phyloP scores from a whole-genome alignment of 2,797 vertebrate species.

The Cygnus olor region DNA sequence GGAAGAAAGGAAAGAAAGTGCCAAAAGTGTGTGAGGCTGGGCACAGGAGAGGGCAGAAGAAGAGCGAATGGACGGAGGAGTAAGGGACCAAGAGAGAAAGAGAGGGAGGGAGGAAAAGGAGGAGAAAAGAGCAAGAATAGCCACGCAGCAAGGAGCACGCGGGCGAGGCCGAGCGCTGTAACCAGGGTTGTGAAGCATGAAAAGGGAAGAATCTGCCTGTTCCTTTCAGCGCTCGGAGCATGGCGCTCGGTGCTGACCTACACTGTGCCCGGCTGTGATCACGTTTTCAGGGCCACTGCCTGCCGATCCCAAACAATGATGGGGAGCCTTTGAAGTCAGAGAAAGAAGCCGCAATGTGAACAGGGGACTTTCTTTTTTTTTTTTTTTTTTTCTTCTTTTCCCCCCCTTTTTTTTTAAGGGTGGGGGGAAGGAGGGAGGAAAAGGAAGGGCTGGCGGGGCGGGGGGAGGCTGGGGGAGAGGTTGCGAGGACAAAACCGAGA shows the following conservation, averaged over 20 bases:
- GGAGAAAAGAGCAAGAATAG: constrained; percentile 66
- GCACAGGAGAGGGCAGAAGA: not conserved
- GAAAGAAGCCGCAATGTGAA: constrained; percentile 86
- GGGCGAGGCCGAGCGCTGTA: constrained; percentile 77
- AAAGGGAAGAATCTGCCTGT: constrained; percentile 87
- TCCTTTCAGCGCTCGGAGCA: constrained; percentile 81
- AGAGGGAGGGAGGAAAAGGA: constrained; percentile 9
- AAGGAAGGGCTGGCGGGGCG: constrained; percentile 15
- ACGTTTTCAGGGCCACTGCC: constrained; percentile 92
- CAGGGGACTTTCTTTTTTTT: constrained; percentile 31
- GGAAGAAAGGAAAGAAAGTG: not conserved
- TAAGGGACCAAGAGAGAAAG: not conserved
- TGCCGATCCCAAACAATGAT: constrained; percentile 91
- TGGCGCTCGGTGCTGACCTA: constrained; percentile 93
- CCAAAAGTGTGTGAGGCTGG: not conserved
- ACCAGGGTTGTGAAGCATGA: constrained; percentile 85
- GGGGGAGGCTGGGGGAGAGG: constrained; percentile 65
- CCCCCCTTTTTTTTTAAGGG: not conserved
- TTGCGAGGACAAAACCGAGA: constrained; percentile 85
- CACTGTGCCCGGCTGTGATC: constrained; percentile 94
- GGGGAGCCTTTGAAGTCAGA: constrained; percentile 94
- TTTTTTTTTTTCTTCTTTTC: too few species aligned
- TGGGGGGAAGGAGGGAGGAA: not conserved
- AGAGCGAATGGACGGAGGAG: not conserved
- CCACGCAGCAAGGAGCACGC: constrained; percentile 48